Evolutionary conservation across 1,140 invertebrate species (phyloP), one percentile per base, ranked within the genome.

Genomic region (Anadara kagoshimensis): DNA sequence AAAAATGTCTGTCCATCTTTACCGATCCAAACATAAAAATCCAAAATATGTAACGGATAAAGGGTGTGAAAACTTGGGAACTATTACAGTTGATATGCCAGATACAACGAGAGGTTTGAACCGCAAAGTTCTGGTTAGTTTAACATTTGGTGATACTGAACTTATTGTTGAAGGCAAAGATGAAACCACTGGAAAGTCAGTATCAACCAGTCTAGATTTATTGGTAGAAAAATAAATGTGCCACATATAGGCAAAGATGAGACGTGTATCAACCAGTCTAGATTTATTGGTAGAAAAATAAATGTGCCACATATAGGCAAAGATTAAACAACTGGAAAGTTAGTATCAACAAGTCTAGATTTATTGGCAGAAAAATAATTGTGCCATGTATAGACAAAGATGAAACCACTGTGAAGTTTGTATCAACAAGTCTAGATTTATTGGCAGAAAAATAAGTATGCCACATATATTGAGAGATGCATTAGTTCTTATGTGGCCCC

Each of bases 91-190:
- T 8, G 89, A 91, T 58, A 86, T 92, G 75, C 81, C 81, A 12
- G 77, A 84, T 67, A 75, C 75, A 65, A 75, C 81, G 14, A 68
- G 76, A 56, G 78, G 78, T 57, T 58, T 78, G 44, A 81, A 84
- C 59, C 67, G 90, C 69, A 87, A 90, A 83, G 92, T 92, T 44
- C 88, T 90, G 73, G 88, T 91, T 5, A 85, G 90, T 74, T 90
- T 93, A 81, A 88, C 89, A 44, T 93, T 93, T 83, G 92, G 92
- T 7, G 91, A 91, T 53, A 92, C 92, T 5, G 92, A 93, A 85
- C 89, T 93, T 44, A 90, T 90, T 73, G 91, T 91, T 0, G 89
- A 88, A 53, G 92, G 91, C 20, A 43, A 5, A 11, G 67, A 75
- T 49, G 29, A 22, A 14, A 44, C 45, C 5, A 63, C 59, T 14